Evolutionary conservation across 35 echinoderm and acorn worm genomes (phyloP).

Genomic region (Stichopus chloronotus): DNA sequence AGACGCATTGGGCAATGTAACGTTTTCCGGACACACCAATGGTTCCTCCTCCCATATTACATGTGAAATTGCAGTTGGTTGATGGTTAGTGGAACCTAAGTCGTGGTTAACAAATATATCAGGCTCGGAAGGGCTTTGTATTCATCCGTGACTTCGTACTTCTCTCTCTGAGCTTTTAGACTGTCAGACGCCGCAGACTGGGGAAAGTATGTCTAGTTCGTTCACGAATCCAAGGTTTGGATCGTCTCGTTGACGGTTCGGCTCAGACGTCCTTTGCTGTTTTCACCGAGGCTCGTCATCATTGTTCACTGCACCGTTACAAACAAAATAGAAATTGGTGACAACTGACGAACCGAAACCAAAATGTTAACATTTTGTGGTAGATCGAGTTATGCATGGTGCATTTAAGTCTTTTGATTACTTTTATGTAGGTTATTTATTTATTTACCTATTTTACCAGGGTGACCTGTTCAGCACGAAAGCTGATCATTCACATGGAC

Average conservation of each 20-base stretch:
- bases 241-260: neutral
- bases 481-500: too few species aligned
- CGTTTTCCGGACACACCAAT: neutral
- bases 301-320: neutral
- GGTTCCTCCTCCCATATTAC: slow-evolving; percentile 10
- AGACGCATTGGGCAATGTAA: neutral
- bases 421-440: too few species aligned
- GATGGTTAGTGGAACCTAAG: neutral
- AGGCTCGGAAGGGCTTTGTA: neutral
- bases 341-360: neutral
- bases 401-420: too few species aligned
- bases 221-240: neutral
- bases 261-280: neutral
- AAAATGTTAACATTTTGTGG: too few species aligned
- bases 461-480: too few species aligned
- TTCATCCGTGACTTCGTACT: neutral
- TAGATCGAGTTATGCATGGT: too few species aligned
- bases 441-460: too few species aligned
- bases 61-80: neutral
- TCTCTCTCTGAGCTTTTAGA: neutral
- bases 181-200: neutral
- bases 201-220: neutral
- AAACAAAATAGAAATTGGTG: neutral
- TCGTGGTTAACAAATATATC: neutral
- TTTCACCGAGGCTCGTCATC: neutral